These are phyloP conservation scores for Andrena minutula DNA, from an alignment of 2,888 invertebrate genomes.

Conservation along the genomic window DNA sequence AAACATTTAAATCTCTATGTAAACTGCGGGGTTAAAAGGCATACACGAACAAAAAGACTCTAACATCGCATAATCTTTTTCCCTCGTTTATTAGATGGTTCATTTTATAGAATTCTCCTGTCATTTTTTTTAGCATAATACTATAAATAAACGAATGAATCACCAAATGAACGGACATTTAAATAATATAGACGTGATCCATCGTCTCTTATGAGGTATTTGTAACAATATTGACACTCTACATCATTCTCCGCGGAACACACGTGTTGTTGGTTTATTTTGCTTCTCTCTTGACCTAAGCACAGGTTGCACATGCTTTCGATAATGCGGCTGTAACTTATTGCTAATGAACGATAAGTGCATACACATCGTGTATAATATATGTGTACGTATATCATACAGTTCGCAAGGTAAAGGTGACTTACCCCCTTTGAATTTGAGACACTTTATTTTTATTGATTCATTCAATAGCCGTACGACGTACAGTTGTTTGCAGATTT, in stretches of 20 bases:
- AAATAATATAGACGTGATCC: conserved; percentile 72
- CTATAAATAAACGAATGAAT: conserved; percentile 75
- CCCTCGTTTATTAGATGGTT: conserved; percentile 75
- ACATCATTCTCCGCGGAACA: conserved; percentile 73
- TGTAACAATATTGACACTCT: conserved; percentile 77
- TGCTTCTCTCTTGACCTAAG: conserved; percentile 33
- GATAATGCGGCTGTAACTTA: conserved; percentile 63
- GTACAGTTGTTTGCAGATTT: conserved; percentile 75
- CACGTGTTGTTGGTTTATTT: conserved; percentile 49
- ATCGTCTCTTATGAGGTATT: conserved; percentile 73
- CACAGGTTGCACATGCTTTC: conserved; percentile 52
- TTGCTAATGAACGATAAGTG: conserved; percentile 70
- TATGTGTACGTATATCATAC: conserved; percentile 34
- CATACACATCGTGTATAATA: conserved; percentile 29
- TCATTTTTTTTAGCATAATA: conserved; percentile 73
- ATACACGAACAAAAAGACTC: conserved; percentile 22
- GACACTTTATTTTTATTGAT: conserved; percentile 65
- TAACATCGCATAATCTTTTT: conserved; percentile 62
- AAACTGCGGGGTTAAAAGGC: conserved; percentile 28
- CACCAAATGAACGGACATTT: conserved; percentile 69
- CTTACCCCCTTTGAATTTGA: conserved; percentile 45
- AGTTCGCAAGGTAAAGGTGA: conserved; percentile 51
- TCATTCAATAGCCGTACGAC: conserved; percentile 76
- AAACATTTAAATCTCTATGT: not conserved
- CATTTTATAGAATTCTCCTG: conserved; percentile 79